Base-by-base conservation (phyloP, 2,797 vertebrate genomes). In the Novumbra hubbsi region DNA sequence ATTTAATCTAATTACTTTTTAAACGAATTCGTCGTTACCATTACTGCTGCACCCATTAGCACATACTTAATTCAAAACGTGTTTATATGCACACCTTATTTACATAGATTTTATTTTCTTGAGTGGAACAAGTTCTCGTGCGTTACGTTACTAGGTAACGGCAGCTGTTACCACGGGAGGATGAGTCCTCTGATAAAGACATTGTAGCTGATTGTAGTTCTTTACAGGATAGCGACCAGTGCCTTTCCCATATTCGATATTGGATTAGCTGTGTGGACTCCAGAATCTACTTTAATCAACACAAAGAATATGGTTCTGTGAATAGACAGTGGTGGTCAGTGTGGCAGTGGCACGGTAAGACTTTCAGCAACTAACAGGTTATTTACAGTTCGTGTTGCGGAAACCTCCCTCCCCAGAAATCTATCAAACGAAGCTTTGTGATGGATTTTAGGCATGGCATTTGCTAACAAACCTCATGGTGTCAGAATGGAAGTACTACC, bases 131-230 rank as follows among this genome's bases (percentile, higher is more conserved):
- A 9, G 62, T 32, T 30, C 11, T 30, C 9, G 27, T 52, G 49
- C 9, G 30, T 71, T 21, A 62, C 30, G 70, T 71, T 71, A 49
- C 70, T 71, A 34, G 32, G 70, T 45, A 71, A 71, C 70, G 50
- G 60, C 70, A 71, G 52, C 14, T 71, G 70, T 71, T 71, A 60
- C 70, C 32, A 24, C 41, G 52, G 30, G 66, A 68, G 66, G 30
- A 41, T 14, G 27, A 55, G 52, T 34, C 21, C 68, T 41, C 67
- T 11, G 41, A 48, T 48, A 15, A n/a, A 16, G 67, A 68, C 41
- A 69, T 49, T 24, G 21, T 60, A 60, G 8, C 21, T 60, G n/a
- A 50, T 49, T 69, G 68, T 69, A 69, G 68, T 69, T 69, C 34
- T 69, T 41, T 28, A 28, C 24, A 69, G 48, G 38, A 8, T 24